phyloP scores from a whole-genome alignment of 1,140 invertebrate genomes.

The Zaprionus capensis region DNA sequence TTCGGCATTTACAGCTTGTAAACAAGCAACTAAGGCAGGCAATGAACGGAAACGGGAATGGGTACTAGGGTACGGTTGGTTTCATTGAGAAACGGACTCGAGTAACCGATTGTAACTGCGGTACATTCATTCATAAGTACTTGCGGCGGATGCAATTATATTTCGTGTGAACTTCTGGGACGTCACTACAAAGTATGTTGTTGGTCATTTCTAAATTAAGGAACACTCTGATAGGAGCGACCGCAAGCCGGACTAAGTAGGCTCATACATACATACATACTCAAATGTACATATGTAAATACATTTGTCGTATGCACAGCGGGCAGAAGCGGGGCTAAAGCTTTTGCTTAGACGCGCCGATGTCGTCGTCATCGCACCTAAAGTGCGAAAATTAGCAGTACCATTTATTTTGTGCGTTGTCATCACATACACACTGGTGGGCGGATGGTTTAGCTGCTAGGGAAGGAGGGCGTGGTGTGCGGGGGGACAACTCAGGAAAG shows the following conservation, averaged over 20 bases:
- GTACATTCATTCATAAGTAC: conserved; percentile 5
- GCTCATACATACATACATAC: too few species aligned
- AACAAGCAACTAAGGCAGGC: neutral
- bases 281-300: too few species aligned
- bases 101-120: neutral
- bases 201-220: conserved; percentile 34
- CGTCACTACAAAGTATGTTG: neutral
- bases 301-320: too few species aligned
- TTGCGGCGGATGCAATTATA: neutral
- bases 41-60: neutral
- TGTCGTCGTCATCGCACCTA: conserved; percentile 46
- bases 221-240: neutral
- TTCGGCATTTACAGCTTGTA: neutral
- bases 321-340: neutral
- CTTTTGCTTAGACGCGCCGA: conserved; percentile 15
- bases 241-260: neutral
- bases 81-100: neutral
- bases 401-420: conserved; percentile 25
- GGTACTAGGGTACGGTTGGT: neutral
- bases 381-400: conserved; percentile 61
- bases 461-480: neutral
- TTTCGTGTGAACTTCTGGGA: neutral
- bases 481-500: neutral
- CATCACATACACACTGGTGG: conserved; percentile 3
- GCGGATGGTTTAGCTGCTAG: neutral